phyloP scores from a whole-genome alignment of 2,113 vertebrate genomes.

The Carlito syrichta region DNA sequence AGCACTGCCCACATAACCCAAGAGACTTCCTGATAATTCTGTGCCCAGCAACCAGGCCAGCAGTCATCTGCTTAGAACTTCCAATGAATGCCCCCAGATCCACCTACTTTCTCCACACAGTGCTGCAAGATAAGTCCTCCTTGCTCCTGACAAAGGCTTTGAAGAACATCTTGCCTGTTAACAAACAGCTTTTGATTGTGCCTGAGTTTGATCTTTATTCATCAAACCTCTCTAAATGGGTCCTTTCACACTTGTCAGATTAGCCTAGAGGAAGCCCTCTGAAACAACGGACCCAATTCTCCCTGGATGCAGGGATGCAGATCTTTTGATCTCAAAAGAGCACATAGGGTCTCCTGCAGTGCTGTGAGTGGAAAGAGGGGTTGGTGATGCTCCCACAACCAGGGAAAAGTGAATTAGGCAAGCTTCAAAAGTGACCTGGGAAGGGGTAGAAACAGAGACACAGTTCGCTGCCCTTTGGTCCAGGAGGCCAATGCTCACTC shows the following conservation, averaged over 20 bases:
- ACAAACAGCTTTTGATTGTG: constrained; percentile 86
- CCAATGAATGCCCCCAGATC: constrained; percentile 71
- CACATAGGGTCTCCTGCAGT: constrained; percentile 18
- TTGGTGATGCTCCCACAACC: constrained; percentile 4
- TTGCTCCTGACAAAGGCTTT: constrained; percentile 81
- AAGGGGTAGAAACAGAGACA: not conserved
- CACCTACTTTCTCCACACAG: constrained; percentile 76
- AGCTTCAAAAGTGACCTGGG: constrained; percentile 37
- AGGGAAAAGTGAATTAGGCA: not conserved
- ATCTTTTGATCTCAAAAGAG: constrained; percentile 41
- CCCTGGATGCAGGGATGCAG: constrained; percentile 15
- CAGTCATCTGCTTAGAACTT: constrained; percentile 63
- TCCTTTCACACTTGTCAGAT: constrained; percentile 83
- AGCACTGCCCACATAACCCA: constrained; percentile 60
- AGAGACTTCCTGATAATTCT: constrained; percentile 53
- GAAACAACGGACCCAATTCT: constrained; percentile 81
- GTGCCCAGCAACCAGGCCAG: constrained; percentile 49
- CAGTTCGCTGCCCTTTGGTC: not conserved
- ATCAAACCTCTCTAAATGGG: constrained; percentile 82
- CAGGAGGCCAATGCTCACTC: not conserved
- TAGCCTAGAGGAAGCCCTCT: constrained; percentile 84
- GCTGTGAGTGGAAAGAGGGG: not conserved
- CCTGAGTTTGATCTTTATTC: constrained; percentile 85
- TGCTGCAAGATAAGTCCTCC: constrained; percentile 81
- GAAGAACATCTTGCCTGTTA: constrained; percentile 84